Percentiles rank a stretch among this genome's conserved stretches.
These are phyloP conservation scores for Micromys minutus DNA, from an alignment of 2,113 vertebrate species.

Conservation along the genomic window DNA sequence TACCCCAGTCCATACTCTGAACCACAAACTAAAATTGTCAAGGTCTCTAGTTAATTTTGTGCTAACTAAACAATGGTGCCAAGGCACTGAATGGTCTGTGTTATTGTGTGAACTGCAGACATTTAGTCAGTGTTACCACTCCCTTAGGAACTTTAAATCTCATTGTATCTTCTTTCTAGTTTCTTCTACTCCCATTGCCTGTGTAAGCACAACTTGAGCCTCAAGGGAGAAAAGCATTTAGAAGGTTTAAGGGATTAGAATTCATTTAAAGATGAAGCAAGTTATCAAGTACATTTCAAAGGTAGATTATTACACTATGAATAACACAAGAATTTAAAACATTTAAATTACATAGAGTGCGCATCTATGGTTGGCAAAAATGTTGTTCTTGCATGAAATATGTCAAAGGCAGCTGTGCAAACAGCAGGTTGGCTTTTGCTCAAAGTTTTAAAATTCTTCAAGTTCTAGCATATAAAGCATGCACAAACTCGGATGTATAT, in stretches of 20 bases:
- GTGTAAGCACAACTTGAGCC: constrained; percentile 34
- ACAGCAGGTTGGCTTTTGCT: background rate
- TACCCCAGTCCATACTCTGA: background rate
- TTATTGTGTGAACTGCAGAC: background rate
- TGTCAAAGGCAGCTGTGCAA: background rate
- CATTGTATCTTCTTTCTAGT: background rate
- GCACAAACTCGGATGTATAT: rapidly evolving
- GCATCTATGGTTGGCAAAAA: background rate
- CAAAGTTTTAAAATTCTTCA: background rate
- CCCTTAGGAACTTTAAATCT: constrained; percentile 41
- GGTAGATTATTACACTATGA: background rate
- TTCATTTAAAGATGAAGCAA: background rate
- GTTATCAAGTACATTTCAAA: constrained; percentile 23
- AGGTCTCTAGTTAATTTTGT: background rate
- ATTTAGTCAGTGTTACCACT: constrained; percentile 25
- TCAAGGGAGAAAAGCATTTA: constrained; percentile 38
- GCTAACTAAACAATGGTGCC: constrained; percentile 47
- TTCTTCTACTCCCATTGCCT: constrained; percentile 23
- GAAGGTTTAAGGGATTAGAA: background rate
- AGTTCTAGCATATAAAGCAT: background rate
- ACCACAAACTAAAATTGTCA: background rate
- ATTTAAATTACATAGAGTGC: background rate
- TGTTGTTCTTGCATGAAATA: background rate
- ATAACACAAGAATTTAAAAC: constrained; percentile 4
- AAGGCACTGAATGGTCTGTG: background rate